Conservation (phyloP, 2,797 vertebrate species). For the Myoxocephalus aenaeus region DNA sequence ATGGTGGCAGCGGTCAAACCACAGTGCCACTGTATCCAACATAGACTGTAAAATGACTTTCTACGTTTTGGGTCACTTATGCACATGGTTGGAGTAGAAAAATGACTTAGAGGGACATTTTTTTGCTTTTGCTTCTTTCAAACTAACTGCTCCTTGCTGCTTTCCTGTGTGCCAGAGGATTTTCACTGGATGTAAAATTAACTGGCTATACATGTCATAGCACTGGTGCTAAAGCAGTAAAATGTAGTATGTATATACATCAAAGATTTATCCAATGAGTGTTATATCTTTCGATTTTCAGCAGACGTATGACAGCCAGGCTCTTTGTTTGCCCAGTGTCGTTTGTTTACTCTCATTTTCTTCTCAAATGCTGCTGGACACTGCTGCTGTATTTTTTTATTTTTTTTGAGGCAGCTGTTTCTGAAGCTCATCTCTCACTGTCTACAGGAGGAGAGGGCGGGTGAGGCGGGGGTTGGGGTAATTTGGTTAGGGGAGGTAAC, state of each 20-base stretch:
- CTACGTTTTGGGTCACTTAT: not conserved
- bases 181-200: constrained; percentile 24
- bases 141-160: constrained; percentile 16
- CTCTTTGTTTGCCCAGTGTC: constrained; percentile 21
- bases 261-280: constrained; percentile 3
- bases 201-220: constrained; percentile 9
- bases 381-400: constrained; percentile 38
- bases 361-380: constrained; percentile 52
- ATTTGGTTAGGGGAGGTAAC: constrained; percentile 87
- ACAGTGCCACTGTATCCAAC: not conserved
- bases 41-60: not conserved
- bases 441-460: constrained; percentile 61
- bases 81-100: not conserved
- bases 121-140: constrained; percentile 2
- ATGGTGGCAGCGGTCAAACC: constrained; percentile 3
- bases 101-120: too few relatives aligned
- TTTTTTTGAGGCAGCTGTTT: constrained; percentile 59
- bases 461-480: constrained; percentile 71
- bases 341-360: constrained; percentile 51
- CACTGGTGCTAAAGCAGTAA: not conserved
- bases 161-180: constrained; percentile 15
- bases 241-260: not conserved
- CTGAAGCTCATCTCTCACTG: constrained; percentile 71
- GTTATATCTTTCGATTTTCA: constrained; percentile 8
- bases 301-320: constrained; percentile 15